These are phyloP conservation scores for Camelus bactrianus DNA, from an alignment of 2,113 vertebrate genomes.

Conservation along the genomic window DNA sequence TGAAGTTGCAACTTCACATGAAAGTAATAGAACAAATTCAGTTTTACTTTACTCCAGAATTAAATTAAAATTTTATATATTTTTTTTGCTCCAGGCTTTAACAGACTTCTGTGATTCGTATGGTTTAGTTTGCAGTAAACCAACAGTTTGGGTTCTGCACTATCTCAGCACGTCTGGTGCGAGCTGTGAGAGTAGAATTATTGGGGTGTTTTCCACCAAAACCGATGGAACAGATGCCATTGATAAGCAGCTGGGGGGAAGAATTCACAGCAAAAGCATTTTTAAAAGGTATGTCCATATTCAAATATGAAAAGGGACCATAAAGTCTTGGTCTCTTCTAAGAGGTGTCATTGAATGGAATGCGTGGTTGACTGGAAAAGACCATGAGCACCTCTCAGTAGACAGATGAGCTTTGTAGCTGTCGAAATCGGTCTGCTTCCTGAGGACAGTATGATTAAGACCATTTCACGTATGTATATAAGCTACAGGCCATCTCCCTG, in stretches of 20 bases:
- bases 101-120: slow-evolving; percentile 88
- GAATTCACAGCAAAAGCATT: slow-evolving; percentile 87
- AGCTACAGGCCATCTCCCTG: not conserved
- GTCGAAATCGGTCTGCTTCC: not conserved
- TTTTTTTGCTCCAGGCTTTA: slow-evolving; percentile 83
- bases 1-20: slow-evolving; percentile 20
- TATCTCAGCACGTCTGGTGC: slow-evolving; percentile 87
- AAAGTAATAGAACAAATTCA: slow-evolving; percentile 39
- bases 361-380: not conserved
- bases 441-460: not conserved
- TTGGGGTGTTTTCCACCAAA: slow-evolving; percentile 87
- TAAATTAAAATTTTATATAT: slow-evolving; percentile 19
- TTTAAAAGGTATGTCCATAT: slow-evolving; percentile 86
- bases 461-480: not conserved
- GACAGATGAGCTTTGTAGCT: not conserved
- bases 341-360: not conserved
- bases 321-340: slow-evolving; percentile 5
- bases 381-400: not conserved
- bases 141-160: slow-evolving; percentile 89
- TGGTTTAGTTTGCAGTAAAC: slow-evolving; percentile 86
- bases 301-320: slow-evolving; percentile 23
- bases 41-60: slow-evolving; percentile 41
- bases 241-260: slow-evolving; percentile 84
- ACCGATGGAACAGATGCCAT: slow-evolving; percentile 86
- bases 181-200: slow-evolving; percentile 88